These are phyloP conservation scores for Leptoclinus maculatus DNA, from an alignment of 2,797 vertebrate species.

Conservation along the genomic window DNA sequence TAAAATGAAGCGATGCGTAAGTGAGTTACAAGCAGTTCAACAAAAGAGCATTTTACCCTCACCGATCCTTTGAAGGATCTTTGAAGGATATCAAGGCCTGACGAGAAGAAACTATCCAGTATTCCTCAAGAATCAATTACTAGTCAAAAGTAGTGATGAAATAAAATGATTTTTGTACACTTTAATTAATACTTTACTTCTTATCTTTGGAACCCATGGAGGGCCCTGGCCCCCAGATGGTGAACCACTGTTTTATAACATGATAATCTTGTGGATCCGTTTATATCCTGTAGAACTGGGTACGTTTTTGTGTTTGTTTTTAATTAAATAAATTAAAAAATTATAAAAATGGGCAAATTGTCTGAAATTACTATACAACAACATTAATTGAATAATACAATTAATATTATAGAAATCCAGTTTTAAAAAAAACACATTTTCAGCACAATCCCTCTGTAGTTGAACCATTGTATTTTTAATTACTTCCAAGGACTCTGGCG, in stretches of 20 bases:
- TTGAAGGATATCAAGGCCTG: neutral
- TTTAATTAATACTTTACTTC: neutral
- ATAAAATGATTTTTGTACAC: neutral
- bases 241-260: neutral
- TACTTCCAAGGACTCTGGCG: conserved; percentile 58
- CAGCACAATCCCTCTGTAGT: conserved; percentile 49
- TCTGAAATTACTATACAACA: conserved; percentile 17
- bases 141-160: neutral
- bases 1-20: neutral
- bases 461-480: conserved; percentile 57
- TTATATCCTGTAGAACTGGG: neutral
- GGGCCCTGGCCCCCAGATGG: neutral
- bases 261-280: neutral
- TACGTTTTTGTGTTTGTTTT: neutral
- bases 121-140: neutral
- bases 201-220: neutral
- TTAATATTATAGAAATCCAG: conserved; percentile 35
- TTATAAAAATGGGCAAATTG: neutral
- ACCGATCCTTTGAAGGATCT: neutral
- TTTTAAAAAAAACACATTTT: conserved; percentile 38
- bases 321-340: neutral
- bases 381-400: conserved; percentile 1
- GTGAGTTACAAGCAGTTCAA: neutral
- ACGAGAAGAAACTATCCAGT: neutral
- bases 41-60: neutral